A percentile compares a stretch with the other conserved stretches of the same genome.
Evolutionary conservation across 1,140 invertebrate species (phyloP).

Genomic region (Lineus longissimus): DNA sequence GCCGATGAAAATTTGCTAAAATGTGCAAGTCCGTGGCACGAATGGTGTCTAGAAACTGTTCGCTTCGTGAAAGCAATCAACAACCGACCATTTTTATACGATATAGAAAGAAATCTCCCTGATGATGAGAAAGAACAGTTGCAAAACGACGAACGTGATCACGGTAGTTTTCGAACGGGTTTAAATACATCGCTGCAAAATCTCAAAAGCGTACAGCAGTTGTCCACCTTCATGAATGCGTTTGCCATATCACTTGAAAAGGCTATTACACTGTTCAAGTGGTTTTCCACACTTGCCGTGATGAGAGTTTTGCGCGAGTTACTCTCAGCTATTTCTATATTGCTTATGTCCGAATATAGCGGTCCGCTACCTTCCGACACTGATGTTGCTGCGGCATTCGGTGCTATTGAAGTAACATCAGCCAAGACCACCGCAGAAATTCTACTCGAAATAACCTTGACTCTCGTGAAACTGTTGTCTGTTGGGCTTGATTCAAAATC

Average conservation of each 20-base stretch:
- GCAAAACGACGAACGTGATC: slow-evolving; percentile 5
- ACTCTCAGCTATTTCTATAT: not conserved
- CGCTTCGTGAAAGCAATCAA: not conserved
- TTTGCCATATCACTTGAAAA: too few species aligned
- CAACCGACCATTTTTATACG: slow-evolving; percentile 2
- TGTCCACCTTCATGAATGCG: not conserved
- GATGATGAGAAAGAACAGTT: not conserved
- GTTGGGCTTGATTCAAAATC: not conserved
- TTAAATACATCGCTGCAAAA: not conserved
- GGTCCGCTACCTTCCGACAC: not conserved
- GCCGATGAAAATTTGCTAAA: not conserved
- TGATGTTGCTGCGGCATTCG: not conserved
- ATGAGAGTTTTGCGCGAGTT: not conserved
- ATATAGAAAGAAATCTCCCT: not conserved
- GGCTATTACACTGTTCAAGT: not conserved
- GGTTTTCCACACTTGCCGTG: not conserved
- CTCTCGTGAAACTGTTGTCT: not conserved
- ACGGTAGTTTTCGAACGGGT: not conserved
- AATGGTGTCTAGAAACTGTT: slow-evolving; percentile 1
- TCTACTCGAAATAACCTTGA: slow-evolving; percentile 1
- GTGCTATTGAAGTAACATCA: not conserved
- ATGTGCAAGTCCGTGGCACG: slow-evolving; percentile 1
- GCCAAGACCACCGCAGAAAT: not conserved
- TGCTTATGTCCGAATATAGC: not conserved
- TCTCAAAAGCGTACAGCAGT: not conserved